Evolutionary conservation across 1,140 invertebrate genomes (phyloP).

Genomic region (Melipona quadrifasciata): DNA sequence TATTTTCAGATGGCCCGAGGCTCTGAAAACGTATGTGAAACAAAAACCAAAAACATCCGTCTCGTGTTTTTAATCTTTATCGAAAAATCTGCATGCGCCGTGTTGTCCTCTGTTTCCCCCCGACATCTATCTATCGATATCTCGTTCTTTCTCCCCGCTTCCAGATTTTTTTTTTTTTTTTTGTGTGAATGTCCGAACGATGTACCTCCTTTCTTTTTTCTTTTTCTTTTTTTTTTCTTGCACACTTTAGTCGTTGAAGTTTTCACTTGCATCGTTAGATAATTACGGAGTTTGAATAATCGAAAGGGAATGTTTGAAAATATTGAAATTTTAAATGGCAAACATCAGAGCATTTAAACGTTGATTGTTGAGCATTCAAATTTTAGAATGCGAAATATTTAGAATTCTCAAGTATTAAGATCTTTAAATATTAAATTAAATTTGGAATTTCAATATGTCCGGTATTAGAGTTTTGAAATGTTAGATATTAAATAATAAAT

Average conservation of each 20-base stretch:
- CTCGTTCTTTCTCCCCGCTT: neutral
- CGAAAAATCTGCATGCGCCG: slow-evolving; percentile 62
- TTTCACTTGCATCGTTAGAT: neutral
- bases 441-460: too few species aligned
- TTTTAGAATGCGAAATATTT: too few species aligned
- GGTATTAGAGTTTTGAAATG: neutral
- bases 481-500: neutral
- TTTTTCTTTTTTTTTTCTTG: neutral
- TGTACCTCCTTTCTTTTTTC: too few species aligned
- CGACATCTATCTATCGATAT: slow-evolving; percentile 17
- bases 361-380: too few species aligned
- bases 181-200: neutral
- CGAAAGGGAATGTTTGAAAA: too few species aligned
- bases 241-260: neutral
- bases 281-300: neutral
- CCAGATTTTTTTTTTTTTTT: neutral
- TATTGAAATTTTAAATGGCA: too few species aligned
- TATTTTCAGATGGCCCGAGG: slow-evolving; percentile 81
- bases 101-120: slow-evolving; percentile 31
- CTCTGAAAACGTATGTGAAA: slow-evolving; percentile 81
- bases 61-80: slow-evolving; percentile 61
- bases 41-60: neutral
- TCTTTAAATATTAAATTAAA: too few species aligned
- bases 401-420: too few species aligned
- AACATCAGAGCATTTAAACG: too few species aligned